phyloP scores from a whole-genome alignment of 2,113 vertebrate species.

The Otis tarda region DNA sequence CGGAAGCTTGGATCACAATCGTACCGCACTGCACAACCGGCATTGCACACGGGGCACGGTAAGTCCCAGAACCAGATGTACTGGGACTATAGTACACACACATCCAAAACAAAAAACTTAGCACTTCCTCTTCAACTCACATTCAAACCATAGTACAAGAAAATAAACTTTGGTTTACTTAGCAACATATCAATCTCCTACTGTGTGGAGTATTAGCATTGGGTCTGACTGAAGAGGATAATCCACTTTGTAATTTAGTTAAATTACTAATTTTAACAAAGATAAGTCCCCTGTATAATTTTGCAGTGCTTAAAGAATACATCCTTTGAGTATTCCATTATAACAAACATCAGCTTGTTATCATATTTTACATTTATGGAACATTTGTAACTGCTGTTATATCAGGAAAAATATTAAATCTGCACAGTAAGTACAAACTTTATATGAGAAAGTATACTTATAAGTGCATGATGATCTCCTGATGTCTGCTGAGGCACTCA shows the following conservation, averaged over 20 bases:
- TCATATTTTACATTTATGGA: constrained; percentile 72
- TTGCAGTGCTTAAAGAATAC: constrained; percentile 68
- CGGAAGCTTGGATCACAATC: neutral
- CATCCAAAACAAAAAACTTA: neutral
- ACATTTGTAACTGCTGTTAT: constrained; percentile 68
- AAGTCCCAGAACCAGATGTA: neutral
- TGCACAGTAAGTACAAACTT: constrained; percentile 63
- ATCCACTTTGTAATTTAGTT: constrained; percentile 75
- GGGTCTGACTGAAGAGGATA: constrained; percentile 56
- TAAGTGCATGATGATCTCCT: constrained; percentile 45
- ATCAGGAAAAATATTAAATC: constrained; percentile 71
- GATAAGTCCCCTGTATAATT: constrained; percentile 68
- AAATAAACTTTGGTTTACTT: constrained; percentile 65
- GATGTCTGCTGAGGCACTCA: constrained; percentile 23
- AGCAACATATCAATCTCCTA: constrained; percentile 55
- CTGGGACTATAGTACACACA: neutral
- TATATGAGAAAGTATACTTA: constrained; percentile 65
- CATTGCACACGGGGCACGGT: accelerated
- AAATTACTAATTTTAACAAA: constrained; percentile 74
- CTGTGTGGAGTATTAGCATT: constrained; percentile 63
- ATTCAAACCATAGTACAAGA: constrained; percentile 20
- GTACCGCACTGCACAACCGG: accelerated
- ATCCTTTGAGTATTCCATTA: constrained; percentile 65
- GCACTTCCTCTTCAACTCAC: neutral
- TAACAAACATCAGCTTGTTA: constrained; percentile 61